Evolutionary conservation across 2,888 invertebrate species (phyloP).

Genomic region (Drosophila colorata): DNA sequence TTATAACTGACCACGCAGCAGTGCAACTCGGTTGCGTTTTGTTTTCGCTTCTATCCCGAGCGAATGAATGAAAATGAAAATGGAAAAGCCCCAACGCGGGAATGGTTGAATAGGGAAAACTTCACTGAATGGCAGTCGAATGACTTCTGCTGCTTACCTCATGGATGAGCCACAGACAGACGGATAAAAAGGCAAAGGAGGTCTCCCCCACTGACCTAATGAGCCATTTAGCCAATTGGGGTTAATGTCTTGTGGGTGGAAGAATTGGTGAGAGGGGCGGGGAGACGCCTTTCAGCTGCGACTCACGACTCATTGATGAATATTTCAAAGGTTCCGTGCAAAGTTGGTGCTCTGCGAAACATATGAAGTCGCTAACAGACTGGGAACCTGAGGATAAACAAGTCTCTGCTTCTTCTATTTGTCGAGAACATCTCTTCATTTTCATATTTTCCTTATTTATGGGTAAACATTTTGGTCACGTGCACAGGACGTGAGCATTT

Average conservation of each 20-base stretch:
- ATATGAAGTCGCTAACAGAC: slow-evolving; percentile 66
- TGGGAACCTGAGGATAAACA: slow-evolving; percentile 18
- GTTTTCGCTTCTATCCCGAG: slow-evolving; percentile 32
- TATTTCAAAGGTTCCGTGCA: slow-evolving; percentile 70
- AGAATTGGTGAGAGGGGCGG: slow-evolving; percentile 5
- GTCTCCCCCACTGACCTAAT: slow-evolving; percentile 80
- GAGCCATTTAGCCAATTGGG: slow-evolving; percentile 82
- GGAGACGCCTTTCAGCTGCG: slow-evolving; percentile 36
- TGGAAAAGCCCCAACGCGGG: slow-evolving; percentile 36
- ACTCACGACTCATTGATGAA: slow-evolving; percentile 65
- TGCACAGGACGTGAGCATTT: slow-evolving; percentile 72
- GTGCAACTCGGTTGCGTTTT: slow-evolving; percentile 66
- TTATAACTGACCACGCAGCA: slow-evolving; percentile 82
- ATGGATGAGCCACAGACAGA: slow-evolving; percentile 31
- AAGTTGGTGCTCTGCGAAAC: slow-evolving; percentile 42
- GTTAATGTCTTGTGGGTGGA: slow-evolving; percentile 71
- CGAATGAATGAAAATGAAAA: slow-evolving; percentile 33
- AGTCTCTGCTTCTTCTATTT: slow-evolving; percentile 37
- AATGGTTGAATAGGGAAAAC: slow-evolving; percentile 55
- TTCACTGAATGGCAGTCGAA: slow-evolving; percentile 53
- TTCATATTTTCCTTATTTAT: slow-evolving; percentile 77
- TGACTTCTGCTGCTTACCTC: slow-evolving; percentile 40
- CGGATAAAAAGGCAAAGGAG: slow-evolving; percentile 12
- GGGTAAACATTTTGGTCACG: slow-evolving; percentile 73
- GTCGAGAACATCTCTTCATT: slow-evolving; percentile 57